Evolutionary conservation across 1,140 invertebrate species (phyloP).

Genomic region (Babylonia areolata): DNA sequence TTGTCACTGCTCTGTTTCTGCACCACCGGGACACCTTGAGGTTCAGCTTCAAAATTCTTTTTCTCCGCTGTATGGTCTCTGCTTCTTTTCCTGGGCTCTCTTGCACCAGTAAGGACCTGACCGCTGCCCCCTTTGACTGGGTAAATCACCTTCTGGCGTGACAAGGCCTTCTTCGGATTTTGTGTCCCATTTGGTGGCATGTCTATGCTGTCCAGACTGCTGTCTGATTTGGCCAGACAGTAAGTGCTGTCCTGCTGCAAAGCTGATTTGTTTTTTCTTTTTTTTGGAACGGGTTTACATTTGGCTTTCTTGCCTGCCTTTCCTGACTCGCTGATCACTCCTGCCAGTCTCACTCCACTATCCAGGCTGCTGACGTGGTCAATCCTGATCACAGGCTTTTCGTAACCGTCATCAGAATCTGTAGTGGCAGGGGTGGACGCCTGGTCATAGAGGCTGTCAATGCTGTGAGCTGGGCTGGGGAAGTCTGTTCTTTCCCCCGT

Average conservation of each 20-base stretch:
- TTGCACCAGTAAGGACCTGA: neutral
- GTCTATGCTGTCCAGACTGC: neutral
- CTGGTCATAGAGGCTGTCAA: neutral
- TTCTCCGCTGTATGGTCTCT: neutral
- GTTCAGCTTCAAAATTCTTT: constrained; percentile 39
- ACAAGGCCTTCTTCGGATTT: neutral
- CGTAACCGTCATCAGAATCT: neutral
- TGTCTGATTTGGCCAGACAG: neutral
- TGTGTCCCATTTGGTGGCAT: neutral
- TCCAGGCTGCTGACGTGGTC: neutral
- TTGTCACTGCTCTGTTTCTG: constrained; percentile 4
- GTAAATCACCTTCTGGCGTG: neutral
- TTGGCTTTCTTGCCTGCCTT: neutral
- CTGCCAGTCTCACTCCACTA: neutral
- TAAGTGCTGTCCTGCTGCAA: neutral
- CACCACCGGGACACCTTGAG: neutral
- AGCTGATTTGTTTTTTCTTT: neutral
- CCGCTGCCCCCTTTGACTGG: neutral
- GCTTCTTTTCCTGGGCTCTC: neutral
- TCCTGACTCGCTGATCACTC: neutral
- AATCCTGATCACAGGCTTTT: neutral
- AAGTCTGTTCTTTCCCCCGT: neutral
- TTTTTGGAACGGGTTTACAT: neutral
- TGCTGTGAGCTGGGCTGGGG: neutral
- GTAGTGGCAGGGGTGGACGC: neutral